phyloP scores from a whole-genome alignment of 2,113 vertebrate genomes.

The Alethe diademata region DNA sequence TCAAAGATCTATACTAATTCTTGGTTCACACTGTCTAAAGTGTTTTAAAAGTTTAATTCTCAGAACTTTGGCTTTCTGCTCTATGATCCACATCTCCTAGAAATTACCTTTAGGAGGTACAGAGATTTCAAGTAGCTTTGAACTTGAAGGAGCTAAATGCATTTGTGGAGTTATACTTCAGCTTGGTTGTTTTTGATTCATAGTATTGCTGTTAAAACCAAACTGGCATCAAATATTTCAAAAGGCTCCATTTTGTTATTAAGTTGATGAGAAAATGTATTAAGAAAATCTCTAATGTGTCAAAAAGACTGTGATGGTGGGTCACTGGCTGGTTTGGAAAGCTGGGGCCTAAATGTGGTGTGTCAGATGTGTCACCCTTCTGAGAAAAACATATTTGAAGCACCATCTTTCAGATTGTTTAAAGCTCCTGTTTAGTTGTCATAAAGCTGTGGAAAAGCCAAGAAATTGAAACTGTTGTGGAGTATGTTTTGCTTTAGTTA shows the following conservation, averaged over 20 bases:
- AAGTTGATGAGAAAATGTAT: background rate
- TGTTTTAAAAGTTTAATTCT: background rate
- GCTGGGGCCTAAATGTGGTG: background rate
- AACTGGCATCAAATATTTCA: background rate
- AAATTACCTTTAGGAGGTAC: background rate
- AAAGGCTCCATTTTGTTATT: background rate
- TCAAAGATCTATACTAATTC: background rate
- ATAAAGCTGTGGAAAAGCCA: background rate
- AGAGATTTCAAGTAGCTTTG: background rate
- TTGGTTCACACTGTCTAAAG: background rate
- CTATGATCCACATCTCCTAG: background rate
- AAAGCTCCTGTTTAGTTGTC: background rate
- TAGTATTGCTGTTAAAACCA: background rate
- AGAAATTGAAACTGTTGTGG: background rate
- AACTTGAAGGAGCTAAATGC: background rate
- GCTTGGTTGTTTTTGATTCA: background rate
- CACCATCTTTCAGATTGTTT: background rate
- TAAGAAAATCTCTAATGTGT: background rate
- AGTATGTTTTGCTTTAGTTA: background rate
- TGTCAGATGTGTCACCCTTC: background rate
- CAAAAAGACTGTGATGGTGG: background rate
- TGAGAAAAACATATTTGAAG: background rate
- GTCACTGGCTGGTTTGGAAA: background rate
- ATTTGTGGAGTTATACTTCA: accelerated
- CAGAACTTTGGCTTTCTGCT: background rate